Evolutionary conservation across 2,113 vertebrate genomes (phyloP), one percentile per base, ranked within the genome.

Genomic region (Lethenteron reissneri): DNA sequence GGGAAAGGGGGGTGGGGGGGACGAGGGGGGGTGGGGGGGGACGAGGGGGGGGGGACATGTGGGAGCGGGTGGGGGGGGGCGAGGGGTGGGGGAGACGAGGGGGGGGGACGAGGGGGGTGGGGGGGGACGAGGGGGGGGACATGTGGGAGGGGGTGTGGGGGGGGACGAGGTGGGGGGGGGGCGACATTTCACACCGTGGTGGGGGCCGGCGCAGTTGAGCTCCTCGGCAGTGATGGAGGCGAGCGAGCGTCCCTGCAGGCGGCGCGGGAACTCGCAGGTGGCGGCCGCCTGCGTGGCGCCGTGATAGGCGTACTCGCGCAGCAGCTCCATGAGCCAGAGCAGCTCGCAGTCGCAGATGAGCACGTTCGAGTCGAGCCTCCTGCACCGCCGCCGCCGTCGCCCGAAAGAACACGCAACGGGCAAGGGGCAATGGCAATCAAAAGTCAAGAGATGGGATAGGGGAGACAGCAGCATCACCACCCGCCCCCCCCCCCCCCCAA

Each of bases 311-410:
- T 96, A 99, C 1, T 85, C 83, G 76, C 89, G 91, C 74, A 99
- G 76, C 75, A 99, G 80, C 74, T 95, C 90, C 0, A 90, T 88
- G 79, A 99, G 77, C 94, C 94, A 99, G 58, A 97, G 83, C 75
- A 92, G 87, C 71, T 89, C 90, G 71, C 94, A 99, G 84, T 99
- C 90, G 41, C 94, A 99, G 80, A 82, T 90, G 13, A 99, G 85
- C 0, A 87, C 78, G 0, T 99, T 99, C 1, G 94, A 97, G 77
- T 99, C 94, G 79, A 97, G 80, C 3, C 94, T 87, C 77, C 92
- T 99, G 79, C 41, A 41, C 41, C 41, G 41, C 4, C 41, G 41
- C 25, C 25, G 25, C 41, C 41, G 41, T 7, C 41, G 41, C 41
- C 41, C 41, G 41, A 41, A 41, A 41, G 41, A 5, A 41, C 41